phyloP scores from a whole-genome alignment of 2,888 invertebrate genomes.

The Fissipunctia ypsillon region DNA sequence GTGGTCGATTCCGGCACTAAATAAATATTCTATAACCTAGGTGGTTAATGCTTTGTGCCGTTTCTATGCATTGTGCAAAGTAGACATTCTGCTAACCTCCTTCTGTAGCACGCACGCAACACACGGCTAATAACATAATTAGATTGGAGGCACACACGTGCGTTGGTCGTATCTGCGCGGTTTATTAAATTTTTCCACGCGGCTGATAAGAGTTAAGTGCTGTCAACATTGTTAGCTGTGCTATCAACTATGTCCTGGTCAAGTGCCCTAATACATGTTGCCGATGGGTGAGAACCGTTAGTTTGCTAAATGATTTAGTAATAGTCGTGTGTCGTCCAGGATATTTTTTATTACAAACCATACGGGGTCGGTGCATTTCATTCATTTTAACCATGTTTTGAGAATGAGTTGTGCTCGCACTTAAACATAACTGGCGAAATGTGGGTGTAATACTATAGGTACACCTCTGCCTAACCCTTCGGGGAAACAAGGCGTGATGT shows the following conservation, averaged over 20 bases:
- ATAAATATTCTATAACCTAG: not conserved
- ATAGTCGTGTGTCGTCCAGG: not conserved
- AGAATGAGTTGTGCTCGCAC: not conserved
- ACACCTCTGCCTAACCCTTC: too few species aligned
- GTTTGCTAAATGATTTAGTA: constrained; percentile 11
- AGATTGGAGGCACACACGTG: constrained; percentile 55
- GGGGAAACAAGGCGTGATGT: too few species aligned
- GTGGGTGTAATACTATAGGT: too few species aligned
- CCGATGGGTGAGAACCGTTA: not conserved
- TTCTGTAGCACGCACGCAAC: constrained; percentile 46
- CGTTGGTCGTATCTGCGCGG: constrained; percentile 31
- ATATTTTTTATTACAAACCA: not conserved
- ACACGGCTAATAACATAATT: constrained; percentile 63
- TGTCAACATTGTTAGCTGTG: constrained; percentile 40
- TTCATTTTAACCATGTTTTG: not conserved
- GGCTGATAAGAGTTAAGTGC: constrained; percentile 43
- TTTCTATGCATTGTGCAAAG: not conserved
- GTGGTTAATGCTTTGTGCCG: not conserved
- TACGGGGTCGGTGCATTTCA: too few species aligned
- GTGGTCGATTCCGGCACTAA: too few species aligned
- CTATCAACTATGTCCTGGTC: constrained; percentile 36
- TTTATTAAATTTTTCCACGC: constrained; percentile 54
- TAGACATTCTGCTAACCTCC: constrained; percentile 23
- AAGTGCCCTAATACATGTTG: constrained; percentile 33
- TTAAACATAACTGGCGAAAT: too few species aligned